A percentile compares a stretch with the other conserved stretches of the same genome.
phyloP scores from a whole-genome alignment of 2,888 invertebrate genomes.

The Oscheius sp. region DNA sequence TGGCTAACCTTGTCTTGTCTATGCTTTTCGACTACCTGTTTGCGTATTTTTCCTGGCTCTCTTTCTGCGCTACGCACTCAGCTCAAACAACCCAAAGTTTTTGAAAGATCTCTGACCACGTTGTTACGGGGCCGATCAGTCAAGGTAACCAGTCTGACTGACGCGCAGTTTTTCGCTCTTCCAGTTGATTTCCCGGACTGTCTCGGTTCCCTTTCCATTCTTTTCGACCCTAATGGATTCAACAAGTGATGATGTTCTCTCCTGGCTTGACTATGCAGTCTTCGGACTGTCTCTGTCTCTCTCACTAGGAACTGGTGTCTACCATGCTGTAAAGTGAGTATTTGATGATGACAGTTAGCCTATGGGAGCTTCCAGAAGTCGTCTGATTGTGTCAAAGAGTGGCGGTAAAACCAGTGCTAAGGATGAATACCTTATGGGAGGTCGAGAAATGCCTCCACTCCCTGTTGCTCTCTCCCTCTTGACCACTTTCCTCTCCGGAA shows the following conservation, averaged over 20 bases:
- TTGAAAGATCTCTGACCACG: too few species aligned
- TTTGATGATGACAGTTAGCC: neutral
- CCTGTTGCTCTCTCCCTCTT: constrained; percentile 65
- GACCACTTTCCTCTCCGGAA: constrained; percentile 67
- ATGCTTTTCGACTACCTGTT: too few species aligned
- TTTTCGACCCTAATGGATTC: too few species aligned
- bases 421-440: constrained; percentile 68
- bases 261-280: constrained; percentile 63
- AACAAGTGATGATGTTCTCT: constrained; percentile 34
- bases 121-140: too few species aligned
- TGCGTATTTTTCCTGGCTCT: too few species aligned
- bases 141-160: too few species aligned
- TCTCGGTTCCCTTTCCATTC: too few species aligned
- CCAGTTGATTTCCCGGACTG: too few species aligned
- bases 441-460: constrained; percentile 62
- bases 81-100: too few species aligned
- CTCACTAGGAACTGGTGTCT: constrained; percentile 63
- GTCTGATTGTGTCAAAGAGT: constrained; percentile 44
- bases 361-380: constrained; percentile 43
- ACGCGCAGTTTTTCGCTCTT: too few species aligned
- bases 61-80: too few species aligned
- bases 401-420: constrained; percentile 49
- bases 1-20: too few species aligned
- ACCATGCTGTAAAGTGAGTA: constrained; percentile 53
- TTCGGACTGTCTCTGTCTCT: constrained; percentile 57